Base-by-base conservation (phyloP, 2,888 invertebrate species). In the Agrotis segetum region DNA sequence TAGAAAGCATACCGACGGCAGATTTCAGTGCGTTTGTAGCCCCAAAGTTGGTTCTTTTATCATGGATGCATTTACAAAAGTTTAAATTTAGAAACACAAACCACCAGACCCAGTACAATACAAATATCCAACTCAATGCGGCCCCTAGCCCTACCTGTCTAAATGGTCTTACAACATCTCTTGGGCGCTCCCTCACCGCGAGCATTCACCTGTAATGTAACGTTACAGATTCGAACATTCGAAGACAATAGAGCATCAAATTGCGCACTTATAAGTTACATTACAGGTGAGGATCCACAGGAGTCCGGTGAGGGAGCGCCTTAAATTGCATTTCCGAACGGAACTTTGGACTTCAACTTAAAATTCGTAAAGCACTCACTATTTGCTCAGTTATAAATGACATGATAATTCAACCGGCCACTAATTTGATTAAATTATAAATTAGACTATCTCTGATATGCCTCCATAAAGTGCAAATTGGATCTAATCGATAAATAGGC, bases 401-500 rank as follows among this genome's bases (percentile, higher is more conserved):
- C 63, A 75, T 69, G 74, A 74, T 67, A 71, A 70, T 44, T 60
- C 40, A 59, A 71, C 71, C 63, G 40, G 64, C 52, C 66, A 58
- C 71, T 60, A 64, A 79, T 62, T 71, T 56, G n/a, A 79, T 67
- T 67, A 67, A 65, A 64, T 71, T 49, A 80, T 76, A 63, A 59
- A 71, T 80, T 76, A 71, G 58, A 63, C 55, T 80, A 80, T 80
- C 72, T 29, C 1, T 47, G n/a, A 76, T 76, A 62, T 76, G 71
- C 72, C 59, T 56, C 59, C 72, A 62, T 75, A 69, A 76, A 76
- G 79, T 80, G 71, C 61, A 80, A 67, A 71, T 79, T 67, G 67
- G 24, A 67, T 61, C 61, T 80, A 80, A 76, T 79, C 80, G 71
- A 67, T 71, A 80, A 80, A 76, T 56, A 79, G 67, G 81, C 81